Base-by-base conservation (phyloP, 2,888 invertebrate species). In the Liposcelis brunnea region DNA sequence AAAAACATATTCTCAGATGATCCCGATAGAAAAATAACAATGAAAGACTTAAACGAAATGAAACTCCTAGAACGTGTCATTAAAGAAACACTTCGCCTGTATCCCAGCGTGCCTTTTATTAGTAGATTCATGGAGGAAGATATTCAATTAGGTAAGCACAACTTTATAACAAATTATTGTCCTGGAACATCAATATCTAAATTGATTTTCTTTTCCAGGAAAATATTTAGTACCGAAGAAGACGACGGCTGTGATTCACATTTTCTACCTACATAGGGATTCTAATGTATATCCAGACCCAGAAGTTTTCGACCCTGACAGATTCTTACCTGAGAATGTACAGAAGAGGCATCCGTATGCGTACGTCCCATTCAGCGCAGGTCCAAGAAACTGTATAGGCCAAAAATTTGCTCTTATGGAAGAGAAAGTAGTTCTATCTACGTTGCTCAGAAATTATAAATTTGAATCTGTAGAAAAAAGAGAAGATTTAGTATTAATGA, bases 1-100 rank as follows among this genome's bases (percentile, higher is more conserved):
- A 55, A 61, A 42, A 15, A 14, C 14, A 47, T 47, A 16, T 46
- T 36, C 31, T 42, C 43, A 2, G 48, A 45, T 1, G 56, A 58
- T 14, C 58, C 48, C 5, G n/a, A 36, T 37, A 10, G 67, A 45
- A 48, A 52, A 5, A 61, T 70, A 1, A 66, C 58, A n/a, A 63
- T 64, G 50, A 65, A 66, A 31, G 71, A 73, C 54, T 53, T 74
- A 37, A 56, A 61, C 43, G 65, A 67, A 50, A 66, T 74, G 66
- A 66, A 69, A 34, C 70, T 68, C 52, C 53, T 71, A 47, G 74
- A 74, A 52, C 59, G 69, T 51, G 70, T 72, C 1, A 65, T 74
- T 14, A 74, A 73, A 53, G 74, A 74, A 56, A 66, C 70, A 0
- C 62, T 74, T 61, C 60, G 74, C 32, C 51, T 74, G 6, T 74